Conservation (phyloP, 1,140 invertebrate species). For the Heterodera carotae region DNA sequence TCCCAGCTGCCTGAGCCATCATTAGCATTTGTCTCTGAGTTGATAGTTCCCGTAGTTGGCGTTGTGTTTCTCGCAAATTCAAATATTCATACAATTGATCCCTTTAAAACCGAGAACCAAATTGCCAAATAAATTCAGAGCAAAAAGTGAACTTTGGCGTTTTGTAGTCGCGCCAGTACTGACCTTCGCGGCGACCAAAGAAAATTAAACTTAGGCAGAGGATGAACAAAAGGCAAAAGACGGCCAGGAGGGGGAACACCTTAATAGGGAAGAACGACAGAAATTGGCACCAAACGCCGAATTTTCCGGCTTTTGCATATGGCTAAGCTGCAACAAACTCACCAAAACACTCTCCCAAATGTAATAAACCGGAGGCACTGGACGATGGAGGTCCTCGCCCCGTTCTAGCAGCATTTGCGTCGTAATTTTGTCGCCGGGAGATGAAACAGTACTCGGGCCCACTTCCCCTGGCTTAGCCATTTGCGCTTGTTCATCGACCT, state of each 20-base stretch:
- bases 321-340: neutral
- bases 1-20: slow-evolving; percentile 33
- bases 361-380: slow-evolving; percentile 31
- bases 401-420: neutral
- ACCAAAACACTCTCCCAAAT: slow-evolving; percentile 55
- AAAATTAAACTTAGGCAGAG: slow-evolving; percentile 54
- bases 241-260: slow-evolving; percentile 55
- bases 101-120: too few relatives aligned
- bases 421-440: neutral
- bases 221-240: slow-evolving; percentile 44
- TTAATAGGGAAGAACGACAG: slow-evolving; percentile 27
- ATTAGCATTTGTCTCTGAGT: slow-evolving; percentile 54
- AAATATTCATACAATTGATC: slow-evolving; percentile 54
- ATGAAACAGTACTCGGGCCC: neutral
- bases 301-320: neutral
- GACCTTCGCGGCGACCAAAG: slow-evolving; percentile 56
- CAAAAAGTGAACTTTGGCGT: slow-evolving; percentile 61
- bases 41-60: slow-evolving; percentile 54
- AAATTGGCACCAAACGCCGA: neutral
- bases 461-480: slow-evolving; percentile 7
- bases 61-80: slow-evolving; percentile 50
- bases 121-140: too few relatives aligned
- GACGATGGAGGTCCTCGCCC: neutral
- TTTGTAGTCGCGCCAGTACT: slow-evolving; percentile 59
- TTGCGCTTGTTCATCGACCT: slow-evolving; percentile 7